A percentile compares a stretch with the other conserved stretches of the same genome.
These are phyloP conservation scores for Chelidonichthys spinosus DNA, from an alignment of 2,797 vertebrate species.

Conservation along the genomic window DNA sequence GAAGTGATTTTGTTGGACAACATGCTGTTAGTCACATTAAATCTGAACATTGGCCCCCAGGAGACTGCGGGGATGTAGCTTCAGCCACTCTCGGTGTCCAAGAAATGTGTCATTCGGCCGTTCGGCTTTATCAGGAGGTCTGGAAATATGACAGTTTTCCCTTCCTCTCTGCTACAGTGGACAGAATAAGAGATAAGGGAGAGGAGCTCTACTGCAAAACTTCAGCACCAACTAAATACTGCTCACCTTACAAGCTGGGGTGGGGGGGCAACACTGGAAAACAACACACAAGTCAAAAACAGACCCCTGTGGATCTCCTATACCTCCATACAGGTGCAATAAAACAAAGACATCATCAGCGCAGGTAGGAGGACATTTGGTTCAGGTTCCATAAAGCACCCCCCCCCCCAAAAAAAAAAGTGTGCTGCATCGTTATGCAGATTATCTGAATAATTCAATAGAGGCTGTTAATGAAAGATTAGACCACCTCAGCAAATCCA, in stretches of 20 bases:
- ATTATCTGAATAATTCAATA: constrained; percentile 70
- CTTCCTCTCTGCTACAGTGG: constrained; percentile 16
- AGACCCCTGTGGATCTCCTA: not conserved
- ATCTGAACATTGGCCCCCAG: constrained; percentile 59
- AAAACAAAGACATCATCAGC: constrained; percentile 15
- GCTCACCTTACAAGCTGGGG: constrained; percentile 16
- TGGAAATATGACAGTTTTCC: constrained; percentile 24
- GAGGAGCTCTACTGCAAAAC: constrained; percentile 18
- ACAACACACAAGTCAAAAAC: constrained; percentile 1
- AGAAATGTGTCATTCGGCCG: constrained; percentile 53
- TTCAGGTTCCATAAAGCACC: constrained; percentile 23
- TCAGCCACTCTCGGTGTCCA: constrained; percentile 37
- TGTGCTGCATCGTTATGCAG: constrained; percentile 52
- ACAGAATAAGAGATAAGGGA: constrained; percentile 25
- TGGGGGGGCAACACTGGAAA: not conserved
- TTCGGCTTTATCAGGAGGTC: constrained; percentile 52
- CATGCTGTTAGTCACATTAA: constrained; percentile 67
- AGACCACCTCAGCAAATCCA: constrained; percentile 68
- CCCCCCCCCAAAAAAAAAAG: constrained; percentile 23
- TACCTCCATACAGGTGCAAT: not conserved
- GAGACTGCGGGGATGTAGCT: constrained; percentile 55
- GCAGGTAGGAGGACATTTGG: not conserved
- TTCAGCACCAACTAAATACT: constrained; percentile 26
- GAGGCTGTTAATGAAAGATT: constrained; percentile 74
- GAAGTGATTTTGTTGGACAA: constrained; percentile 67